Conservation (phyloP, 2,888 invertebrate genomes). For the Cheilosia pagana region DNA sequence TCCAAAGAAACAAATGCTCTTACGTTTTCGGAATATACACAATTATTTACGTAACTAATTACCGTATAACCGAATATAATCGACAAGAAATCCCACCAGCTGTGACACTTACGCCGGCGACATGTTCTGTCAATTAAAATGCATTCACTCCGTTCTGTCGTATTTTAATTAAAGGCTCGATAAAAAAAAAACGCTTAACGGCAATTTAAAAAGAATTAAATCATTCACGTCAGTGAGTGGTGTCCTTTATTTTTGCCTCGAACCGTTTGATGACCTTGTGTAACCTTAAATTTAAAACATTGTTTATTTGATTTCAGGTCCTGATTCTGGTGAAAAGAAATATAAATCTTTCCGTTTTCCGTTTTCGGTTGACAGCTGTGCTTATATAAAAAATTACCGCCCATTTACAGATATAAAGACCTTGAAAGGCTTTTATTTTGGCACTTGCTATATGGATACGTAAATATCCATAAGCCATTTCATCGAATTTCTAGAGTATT, state of each 20-base stretch:
- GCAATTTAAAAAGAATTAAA: conserved; percentile 1
- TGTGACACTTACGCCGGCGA: neutral
- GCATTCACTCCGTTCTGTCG: neutral
- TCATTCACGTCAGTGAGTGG: conserved; percentile 1
- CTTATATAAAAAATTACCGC: neutral
- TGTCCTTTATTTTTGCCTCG: too few species aligned
- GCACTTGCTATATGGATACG: too few species aligned
- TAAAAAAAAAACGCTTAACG: neutral
- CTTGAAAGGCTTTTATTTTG: conserved; percentile 12
- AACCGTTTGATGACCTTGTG: conserved; percentile 1
- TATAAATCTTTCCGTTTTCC: conserved; percentile 7
- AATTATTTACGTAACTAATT: conserved; percentile 9
- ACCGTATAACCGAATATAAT: neutral
- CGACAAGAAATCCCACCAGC: neutral
- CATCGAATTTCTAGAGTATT: conserved; percentile 5
- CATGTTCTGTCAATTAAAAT: neutral
- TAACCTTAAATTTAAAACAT: neutral
- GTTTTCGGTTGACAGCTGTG: conserved; percentile 14
- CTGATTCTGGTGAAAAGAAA: neutral
- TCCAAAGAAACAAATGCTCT: neutral
- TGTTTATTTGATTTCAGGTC: neutral
- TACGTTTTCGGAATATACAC: neutral
- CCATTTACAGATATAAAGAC: conserved; percentile 25
- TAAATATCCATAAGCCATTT: neutral
- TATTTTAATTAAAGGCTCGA: neutral